Evolutionary conservation across 2,888 invertebrate species (phyloP), one percentile per base, ranked within the genome.

Genomic region (Stictocephala bisonia): DNA sequence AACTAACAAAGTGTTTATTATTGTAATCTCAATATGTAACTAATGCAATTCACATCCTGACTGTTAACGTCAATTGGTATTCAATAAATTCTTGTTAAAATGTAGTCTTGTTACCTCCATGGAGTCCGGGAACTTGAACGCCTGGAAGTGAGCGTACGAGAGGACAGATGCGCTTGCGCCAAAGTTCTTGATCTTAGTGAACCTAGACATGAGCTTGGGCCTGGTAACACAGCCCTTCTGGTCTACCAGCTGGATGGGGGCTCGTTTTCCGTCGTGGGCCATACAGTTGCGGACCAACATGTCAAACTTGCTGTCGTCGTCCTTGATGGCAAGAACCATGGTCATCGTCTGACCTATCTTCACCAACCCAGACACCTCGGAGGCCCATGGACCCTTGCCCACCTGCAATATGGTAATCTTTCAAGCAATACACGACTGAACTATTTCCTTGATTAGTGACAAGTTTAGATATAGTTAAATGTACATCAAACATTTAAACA

Each of bases 271-370:
- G 81, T 96, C 96, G 82, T 96, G 96, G 44, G 96, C 96, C 22
- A 96, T 95, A 84, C 96, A 96, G 83, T 96, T 96, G 77, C 96
- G 88, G 35, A 96, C 96, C 77, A 96, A 85, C 96, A 96, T 96
- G 82, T 96, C 96, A 84, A 96, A 96, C 86, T 96, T 96, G 82
- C 95, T 96, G 84, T 96, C 96, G 80, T 96, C 96, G 80, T 96
- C 96, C 85, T 96, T 96, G 81, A 96, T 96, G 22, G 96, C 96
- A 74, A 96, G 86, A 11, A 96, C 96, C 96, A 96, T 96, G 11
- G 96, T 96, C 96, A 96, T 96, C 0, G 96, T 96, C 83, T 96
- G 96, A 24, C 96, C 96, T 78, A 96, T 96, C 86, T 96, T 96
- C 9, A 96, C 96, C 81, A 96, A 95, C 70, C 96, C 96, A 0